Conservation (phyloP, 2,113 vertebrate species). For the Sander vitreus region DNA sequence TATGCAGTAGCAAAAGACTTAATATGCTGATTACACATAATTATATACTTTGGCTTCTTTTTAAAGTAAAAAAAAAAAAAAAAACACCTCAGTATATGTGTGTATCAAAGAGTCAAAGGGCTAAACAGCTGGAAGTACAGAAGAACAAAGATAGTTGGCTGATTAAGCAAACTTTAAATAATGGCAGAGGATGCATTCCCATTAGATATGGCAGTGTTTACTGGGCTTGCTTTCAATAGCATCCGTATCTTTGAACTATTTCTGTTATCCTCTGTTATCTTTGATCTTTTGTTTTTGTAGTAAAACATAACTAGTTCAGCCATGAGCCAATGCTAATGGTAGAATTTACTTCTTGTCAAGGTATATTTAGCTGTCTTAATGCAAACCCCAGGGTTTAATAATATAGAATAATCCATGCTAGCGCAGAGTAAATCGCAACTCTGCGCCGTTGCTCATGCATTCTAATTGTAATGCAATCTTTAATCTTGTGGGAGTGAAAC, state of each 20-base stretch:
- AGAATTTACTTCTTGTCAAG: slow-evolving; percentile 48
- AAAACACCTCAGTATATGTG: background rate
- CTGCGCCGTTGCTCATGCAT: slow-evolving; percentile 31
- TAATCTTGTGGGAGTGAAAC: slow-evolving; percentile 71
- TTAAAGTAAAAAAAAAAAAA: background rate
- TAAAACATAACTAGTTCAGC: slow-evolving; percentile 60
- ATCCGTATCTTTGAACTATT: slow-evolving; percentile 34
- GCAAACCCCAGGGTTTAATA: slow-evolving; percentile 44
- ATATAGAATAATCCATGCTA: slow-evolving; percentile 64
- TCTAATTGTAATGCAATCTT: slow-evolving; percentile 69
- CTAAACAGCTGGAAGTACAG: background rate
- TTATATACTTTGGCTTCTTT: background rate
- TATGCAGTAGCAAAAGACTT: background rate
- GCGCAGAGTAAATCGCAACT: slow-evolving; percentile 58
- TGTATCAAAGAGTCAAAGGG: background rate
- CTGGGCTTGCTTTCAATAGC: slow-evolving; percentile 21
- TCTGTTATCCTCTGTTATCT: slow-evolving; percentile 37
- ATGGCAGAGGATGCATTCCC: slow-evolving; percentile 12
- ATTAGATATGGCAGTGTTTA: slow-evolving; percentile 50
- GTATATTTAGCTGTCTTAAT: slow-evolving; percentile 51
- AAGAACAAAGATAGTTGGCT: slow-evolving; percentile 12
- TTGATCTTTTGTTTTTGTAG: slow-evolving; percentile 56
- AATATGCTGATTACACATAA: background rate
- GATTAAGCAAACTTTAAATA: slow-evolving; percentile 19
- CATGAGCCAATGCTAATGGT: slow-evolving; percentile 50